These are phyloP conservation scores for Alligator mississippiensis DNA, from an alignment of 2,113 vertebrate species.

Conservation along the genomic window DNA sequence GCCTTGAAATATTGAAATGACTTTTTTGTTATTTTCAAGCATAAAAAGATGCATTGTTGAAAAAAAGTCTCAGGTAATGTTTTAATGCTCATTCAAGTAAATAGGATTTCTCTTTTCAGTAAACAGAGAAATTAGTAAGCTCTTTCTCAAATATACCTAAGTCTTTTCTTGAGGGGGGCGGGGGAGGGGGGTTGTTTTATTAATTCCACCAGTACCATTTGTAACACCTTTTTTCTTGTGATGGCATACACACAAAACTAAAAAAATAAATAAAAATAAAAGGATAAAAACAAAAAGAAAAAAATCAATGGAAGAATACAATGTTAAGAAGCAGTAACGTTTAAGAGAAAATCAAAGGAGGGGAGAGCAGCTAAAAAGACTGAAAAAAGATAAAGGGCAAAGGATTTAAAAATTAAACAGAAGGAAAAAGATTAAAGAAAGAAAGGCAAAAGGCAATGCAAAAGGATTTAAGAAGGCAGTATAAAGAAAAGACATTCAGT, in stretches of 20 bases:
- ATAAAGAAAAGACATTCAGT: constrained; percentile 68
- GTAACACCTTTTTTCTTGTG: constrained; percentile 38
- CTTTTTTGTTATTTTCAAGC: constrained; percentile 22
- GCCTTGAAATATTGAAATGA: constrained; percentile 21
- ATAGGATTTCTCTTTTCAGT: constrained; percentile 45
- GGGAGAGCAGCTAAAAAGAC: constrained; percentile 72
- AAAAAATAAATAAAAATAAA: constrained; percentile 33
- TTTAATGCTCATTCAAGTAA: constrained; percentile 44
- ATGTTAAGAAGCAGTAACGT: constrained; percentile 72
- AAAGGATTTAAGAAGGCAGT: constrained; percentile 75
- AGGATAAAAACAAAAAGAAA: constrained; percentile 65
- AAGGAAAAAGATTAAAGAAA: constrained; percentile 79
- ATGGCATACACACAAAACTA: constrained; percentile 45
- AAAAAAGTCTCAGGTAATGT: constrained; percentile 24
- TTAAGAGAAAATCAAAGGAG: constrained; percentile 79
- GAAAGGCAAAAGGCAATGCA: constrained; percentile 76
- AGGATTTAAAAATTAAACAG: constrained; percentile 82
- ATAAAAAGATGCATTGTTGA: background rate
- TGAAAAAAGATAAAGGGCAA: constrained; percentile 79
- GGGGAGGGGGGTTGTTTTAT: constrained; percentile 21
- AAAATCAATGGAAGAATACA: constrained; percentile 73
- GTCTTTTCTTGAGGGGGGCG: background rate
- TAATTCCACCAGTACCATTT: constrained; percentile 39
- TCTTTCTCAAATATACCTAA: constrained; percentile 38
- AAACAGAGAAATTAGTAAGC: constrained; percentile 60